Evolutionary conservation across 1,140 invertebrate genomes (phyloP).

Genomic region (Trichogramma pretiosum): DNA sequence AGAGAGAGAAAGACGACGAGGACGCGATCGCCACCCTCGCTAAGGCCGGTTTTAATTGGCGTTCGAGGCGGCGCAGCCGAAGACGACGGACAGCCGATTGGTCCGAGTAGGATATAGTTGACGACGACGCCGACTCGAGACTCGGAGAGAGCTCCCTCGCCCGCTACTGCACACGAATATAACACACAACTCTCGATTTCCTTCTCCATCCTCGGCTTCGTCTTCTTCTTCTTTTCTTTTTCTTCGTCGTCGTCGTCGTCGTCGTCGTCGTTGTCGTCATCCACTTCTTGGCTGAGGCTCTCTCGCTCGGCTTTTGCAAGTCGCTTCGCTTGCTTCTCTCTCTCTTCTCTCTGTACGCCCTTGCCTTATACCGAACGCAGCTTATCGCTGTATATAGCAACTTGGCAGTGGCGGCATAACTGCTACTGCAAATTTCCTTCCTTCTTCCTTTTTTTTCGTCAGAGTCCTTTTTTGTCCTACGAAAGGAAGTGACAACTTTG

Average conservation of each 20-base stretch:
- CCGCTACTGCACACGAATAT: not conserved
- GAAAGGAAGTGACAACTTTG: no score
- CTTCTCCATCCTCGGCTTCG: no score
- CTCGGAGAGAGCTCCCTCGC: not conserved
- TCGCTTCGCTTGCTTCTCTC: not conserved
- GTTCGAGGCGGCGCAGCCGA: slow-evolving; percentile 9
- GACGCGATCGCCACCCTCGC: no score
- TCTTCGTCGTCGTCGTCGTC: no score
- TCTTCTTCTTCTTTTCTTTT: no score
- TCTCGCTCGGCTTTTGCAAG: not conserved
- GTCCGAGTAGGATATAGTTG: slow-evolving; percentile 9
- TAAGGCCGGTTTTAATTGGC: slow-evolving; percentile 15
- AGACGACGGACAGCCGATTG: slow-evolving; percentile 9
- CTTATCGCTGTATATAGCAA: no score
- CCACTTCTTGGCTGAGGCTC: not conserved
- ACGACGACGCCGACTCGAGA: no score
- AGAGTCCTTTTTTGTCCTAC: no score
- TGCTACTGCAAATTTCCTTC: no score
- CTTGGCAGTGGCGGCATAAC: no score
- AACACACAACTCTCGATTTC: not conserved
- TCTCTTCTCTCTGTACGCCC: not conserved
- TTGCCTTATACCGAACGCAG: not conserved
- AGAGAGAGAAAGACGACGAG: no score
- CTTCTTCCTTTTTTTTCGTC: no score
- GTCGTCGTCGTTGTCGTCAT: not conserved